Conservation (phyloP, 2,113 vertebrate species). For the Rhineura floridana region DNA sequence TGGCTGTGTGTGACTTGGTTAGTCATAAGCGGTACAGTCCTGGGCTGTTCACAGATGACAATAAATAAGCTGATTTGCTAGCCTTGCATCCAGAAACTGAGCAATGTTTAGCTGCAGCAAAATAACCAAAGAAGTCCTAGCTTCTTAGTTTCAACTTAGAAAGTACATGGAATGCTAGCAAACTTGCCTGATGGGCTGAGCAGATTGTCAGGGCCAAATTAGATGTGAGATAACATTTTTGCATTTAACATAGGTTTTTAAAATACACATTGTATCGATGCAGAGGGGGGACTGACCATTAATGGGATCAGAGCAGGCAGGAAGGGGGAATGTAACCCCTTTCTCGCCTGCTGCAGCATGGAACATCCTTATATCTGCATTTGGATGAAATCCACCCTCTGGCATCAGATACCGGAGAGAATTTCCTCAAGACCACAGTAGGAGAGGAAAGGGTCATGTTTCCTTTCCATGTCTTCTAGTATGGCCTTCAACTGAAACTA, state of each 20-base stretch:
- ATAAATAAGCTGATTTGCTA: too few species aligned
- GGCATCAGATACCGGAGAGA: background rate
- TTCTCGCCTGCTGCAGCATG: too few species aligned
- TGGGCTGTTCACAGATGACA: too few species aligned
- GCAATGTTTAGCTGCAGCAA: background rate
- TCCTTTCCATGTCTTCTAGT: background rate
- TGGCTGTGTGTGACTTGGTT: background rate
- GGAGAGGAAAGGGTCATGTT: background rate
- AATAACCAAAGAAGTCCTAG: background rate
- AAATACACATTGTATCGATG: background rate
- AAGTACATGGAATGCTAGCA: too few species aligned
- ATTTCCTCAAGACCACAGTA: background rate
- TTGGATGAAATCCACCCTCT: background rate
- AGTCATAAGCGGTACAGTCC: background rate
- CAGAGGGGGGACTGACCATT: background rate
- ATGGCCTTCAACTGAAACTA: background rate
- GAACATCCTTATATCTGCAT: too few species aligned
- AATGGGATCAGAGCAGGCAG: too few species aligned
- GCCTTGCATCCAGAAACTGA: background rate
- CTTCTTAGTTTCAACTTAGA: too few species aligned
- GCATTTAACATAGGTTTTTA: too few species aligned
- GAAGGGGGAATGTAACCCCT: background rate
- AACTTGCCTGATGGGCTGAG: too few species aligned
- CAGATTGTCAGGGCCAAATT: too few species aligned
- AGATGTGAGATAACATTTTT: too few species aligned